Base-by-base conservation (phyloP, 1,140 invertebrate species). In the Caenorhabditis brenneri region DNA sequence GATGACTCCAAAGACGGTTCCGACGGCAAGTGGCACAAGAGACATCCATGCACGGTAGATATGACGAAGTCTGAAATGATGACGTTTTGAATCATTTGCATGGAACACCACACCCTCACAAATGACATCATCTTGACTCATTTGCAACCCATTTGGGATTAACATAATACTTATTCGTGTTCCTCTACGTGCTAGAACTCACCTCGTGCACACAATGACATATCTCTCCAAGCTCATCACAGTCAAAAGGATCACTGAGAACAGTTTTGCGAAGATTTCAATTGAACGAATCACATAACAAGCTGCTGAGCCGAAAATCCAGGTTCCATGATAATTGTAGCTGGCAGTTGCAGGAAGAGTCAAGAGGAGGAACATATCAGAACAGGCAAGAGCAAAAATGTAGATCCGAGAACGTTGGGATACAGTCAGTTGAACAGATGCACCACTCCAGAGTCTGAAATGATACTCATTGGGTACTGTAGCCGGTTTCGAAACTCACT, bases 191-290 rank as follows among this genome's bases (percentile, higher is more conserved):
- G 48, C 36, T 33, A n/a, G 36, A 78, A 60, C 78, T 48, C 15
- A 85, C 84, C 84, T 42, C 6, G 84, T 85, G 48, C 84, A 85
- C 3, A 85, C 84, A 65, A 85, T 85, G 79, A 85, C 60, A 60
- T 85, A 85, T 79, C 84, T 49, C 48, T 85, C 84, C 60, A 85
- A 80, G 48, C 84, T 85, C 84, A 85, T 85, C 31, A 81, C 84
- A 12, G 84, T 85, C 69, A 85, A 39, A 16, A 85, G 22, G n/a
- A 85, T 39, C n/a, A 85, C 84, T 7, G 84, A 85, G 60, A 85
- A 85, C 5, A 85, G 46, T 55, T 85, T 85, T 7, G 79, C 69
- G 9, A 85, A 60, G 60, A 85, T 85, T 80, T 85, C 84, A 19
- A 85, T 69, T 7, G 84, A 42, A 24, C 84, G 60, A 42, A 48